Evolutionary conservation across 2,797 vertebrate species (phyloP), one percentile per base, ranked within the genome.

Genomic region (Sebastiscus albofasciatus): DNA sequence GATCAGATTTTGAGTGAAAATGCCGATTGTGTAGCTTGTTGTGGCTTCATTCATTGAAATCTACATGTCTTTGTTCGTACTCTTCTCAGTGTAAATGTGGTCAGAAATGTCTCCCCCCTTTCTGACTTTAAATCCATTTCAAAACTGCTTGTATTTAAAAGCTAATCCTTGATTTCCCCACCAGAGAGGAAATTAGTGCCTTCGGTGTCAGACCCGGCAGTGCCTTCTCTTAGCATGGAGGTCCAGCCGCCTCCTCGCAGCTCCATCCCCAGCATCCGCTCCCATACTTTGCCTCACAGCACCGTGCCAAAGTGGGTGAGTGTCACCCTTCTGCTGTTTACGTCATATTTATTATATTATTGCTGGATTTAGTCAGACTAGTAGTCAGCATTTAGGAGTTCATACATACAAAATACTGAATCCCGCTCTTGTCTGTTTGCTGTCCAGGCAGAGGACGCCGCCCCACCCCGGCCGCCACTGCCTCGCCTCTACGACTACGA

Each of bases 171-270:
- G 10, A 42, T 60, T 65, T 71, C 29, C 74, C 34, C 58, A 7
- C 61, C 89, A 99, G 98, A 99, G 92, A 97, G 97, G 93, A 98
- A 97, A 97, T 94, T 93, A 91, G 97, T 98, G 97, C 97, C 98
- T 98, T 99, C 96, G 36, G 24, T 96, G 95, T 96, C 94, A 82
- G 95, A 97, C 91, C 86, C 90, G 84, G 90, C 95, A 81, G 97
- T 97, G 97, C 97, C 97, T 98, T 98, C 97, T 77, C 87, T 92
- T 20, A 91, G 93, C 84, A 58, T 90, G n/a, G 96, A 97, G 87
- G 93, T 93, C 90, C 96, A 96, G 86, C 93, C 94, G 6, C 91
- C 87, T n/a, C 93, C 88, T 58, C 96, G 93, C 70, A 97, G 95
- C 95, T 96, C 95, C 86, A 87, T 94, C 1, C 81, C 91, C 87